A percentile compares a stretch with the other conserved stretches of the same genome.
Evolutionary conservation across 2,113 vertebrate genomes (phyloP).

Genomic region (Notothenia coriiceps): DNA sequence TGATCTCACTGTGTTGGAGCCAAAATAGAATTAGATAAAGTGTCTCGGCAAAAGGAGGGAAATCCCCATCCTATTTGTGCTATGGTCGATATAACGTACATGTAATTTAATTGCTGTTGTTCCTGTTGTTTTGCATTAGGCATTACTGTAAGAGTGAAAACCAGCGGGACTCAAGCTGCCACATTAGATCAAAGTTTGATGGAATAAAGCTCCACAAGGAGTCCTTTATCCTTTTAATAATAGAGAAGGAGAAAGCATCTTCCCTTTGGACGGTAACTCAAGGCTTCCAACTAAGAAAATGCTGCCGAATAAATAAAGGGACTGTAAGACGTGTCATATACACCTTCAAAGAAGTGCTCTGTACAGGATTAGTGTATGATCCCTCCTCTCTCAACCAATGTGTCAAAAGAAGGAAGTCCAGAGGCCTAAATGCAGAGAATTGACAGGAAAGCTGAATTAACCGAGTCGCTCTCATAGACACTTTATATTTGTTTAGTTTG

Average conservation of each 20-base stretch:
- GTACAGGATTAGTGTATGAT: slow-evolving; percentile 7
- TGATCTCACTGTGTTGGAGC: slow-evolving; percentile 19
- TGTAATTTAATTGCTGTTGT: slow-evolving; percentile 66
- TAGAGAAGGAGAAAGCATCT: not conserved
- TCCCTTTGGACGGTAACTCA: slow-evolving; percentile 11
- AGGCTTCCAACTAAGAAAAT: slow-evolving; percentile 5
- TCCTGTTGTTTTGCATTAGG: slow-evolving; percentile 63
- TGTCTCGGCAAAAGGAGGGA: slow-evolving; percentile 31
- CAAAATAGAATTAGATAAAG: slow-evolving; percentile 56
- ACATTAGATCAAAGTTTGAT: slow-evolving; percentile 40
- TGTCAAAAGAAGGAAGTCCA: not conserved
- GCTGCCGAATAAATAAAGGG: not conserved
- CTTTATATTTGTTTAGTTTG: too few species aligned
- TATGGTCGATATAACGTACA: slow-evolving; percentile 43
- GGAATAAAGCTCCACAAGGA: slow-evolving; percentile 31
- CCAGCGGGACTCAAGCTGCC: slow-evolving; percentile 40
- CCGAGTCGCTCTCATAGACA: too few species aligned
- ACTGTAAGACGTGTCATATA: not conserved
- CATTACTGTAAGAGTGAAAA: slow-evolving; percentile 19
- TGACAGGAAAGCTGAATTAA: too few species aligned
- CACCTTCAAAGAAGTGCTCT: not conserved
- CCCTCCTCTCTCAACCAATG: slow-evolving; percentile 27
- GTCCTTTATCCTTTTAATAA: slow-evolving; percentile 30
- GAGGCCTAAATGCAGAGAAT: not conserved
- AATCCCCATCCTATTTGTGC: slow-evolving; percentile 31